Evolutionary conservation across 2,888 invertebrate genomes (phyloP).

Genomic region (Labia minor): DNA sequence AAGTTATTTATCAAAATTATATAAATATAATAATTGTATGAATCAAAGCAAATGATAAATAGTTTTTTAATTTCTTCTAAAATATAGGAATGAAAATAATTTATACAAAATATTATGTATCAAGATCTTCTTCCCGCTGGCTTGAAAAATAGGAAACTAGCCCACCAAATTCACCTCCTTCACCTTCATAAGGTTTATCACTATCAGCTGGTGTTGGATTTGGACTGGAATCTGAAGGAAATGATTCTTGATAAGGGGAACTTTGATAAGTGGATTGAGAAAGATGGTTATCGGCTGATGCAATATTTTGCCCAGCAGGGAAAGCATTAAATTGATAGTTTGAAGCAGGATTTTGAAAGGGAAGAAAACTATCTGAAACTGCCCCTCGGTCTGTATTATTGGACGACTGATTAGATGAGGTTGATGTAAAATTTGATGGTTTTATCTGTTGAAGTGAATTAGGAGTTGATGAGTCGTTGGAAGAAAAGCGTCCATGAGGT

Average conservation of each 20-base stretch:
- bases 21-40: no score
- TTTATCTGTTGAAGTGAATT: conserved; percentile 25
- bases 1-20: no score
- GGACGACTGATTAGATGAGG: conserved; percentile 18
- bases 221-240: conserved; percentile 25
- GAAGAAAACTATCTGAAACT: conserved; percentile 35
- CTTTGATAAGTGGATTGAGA: conserved; percentile 37
- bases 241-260: conserved; percentile 32
- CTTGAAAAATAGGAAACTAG: conserved; percentile 87
- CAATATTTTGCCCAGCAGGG: conserved; percentile 35
- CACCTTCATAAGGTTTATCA: conserved; percentile 40
- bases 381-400: conserved; percentile 25
- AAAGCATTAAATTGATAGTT: conserved; percentile 40
- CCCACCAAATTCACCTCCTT: conserved; percentile 70
- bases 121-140: conserved; percentile 77
- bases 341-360: conserved; percentile 39
- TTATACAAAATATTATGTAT: conserved; percentile 51
- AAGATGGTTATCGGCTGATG: conserved; percentile 36
- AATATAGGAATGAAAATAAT: background rate
- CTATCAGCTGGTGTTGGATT: conserved; percentile 28
- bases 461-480: conserved; percentile 16
- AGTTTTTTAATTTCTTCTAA: no score
- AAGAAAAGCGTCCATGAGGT: background rate
- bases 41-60: no score
- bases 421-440: conserved; percentile 16